A percentile compares a stretch with the other conserved stretches of the same genome.
These are phyloP conservation scores for Mionectes olivaceus DNA, from an alignment of 2,797 vertebrate genomes.

Conservation along the genomic window DNA sequence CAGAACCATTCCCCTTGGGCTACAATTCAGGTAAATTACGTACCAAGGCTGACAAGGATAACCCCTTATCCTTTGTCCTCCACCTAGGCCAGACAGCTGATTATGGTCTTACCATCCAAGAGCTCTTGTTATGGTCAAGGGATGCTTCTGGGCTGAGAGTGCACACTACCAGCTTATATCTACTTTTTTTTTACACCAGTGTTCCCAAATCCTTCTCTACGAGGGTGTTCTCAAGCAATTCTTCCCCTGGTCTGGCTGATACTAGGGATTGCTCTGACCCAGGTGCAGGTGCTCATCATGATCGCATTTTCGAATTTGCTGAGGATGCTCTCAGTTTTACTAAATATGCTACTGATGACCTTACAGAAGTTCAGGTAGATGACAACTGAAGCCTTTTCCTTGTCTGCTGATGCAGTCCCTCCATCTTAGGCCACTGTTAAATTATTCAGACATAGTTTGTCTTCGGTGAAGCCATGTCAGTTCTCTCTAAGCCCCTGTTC, in stretches of 20 bases:
- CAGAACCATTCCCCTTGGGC: background rate
- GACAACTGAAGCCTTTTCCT: too few relatives aligned
- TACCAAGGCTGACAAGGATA: background rate
- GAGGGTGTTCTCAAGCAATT: background rate
- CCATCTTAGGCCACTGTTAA: too few relatives aligned
- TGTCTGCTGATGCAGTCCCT: too few relatives aligned
- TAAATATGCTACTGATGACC: background rate
- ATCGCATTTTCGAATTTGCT: background rate
- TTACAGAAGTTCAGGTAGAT: too few relatives aligned
- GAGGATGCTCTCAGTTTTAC: background rate
- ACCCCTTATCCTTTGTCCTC: background rate
- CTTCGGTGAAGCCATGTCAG: too few relatives aligned
- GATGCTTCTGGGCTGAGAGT: background rate
- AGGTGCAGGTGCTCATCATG: background rate
- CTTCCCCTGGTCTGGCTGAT: background rate
- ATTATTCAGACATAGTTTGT: too few relatives aligned
- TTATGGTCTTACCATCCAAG: background rate
- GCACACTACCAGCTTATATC: background rate
- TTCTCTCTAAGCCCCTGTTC: too few relatives aligned
- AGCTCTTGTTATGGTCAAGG: background rate
- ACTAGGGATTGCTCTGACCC: rapidly evolving
- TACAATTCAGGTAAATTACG: background rate
- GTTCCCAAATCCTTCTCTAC: background rate
- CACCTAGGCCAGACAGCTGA: background rate
- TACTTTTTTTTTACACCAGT: background rate